phyloP scores from a whole-genome alignment of 2,113 vertebrate species.

The Gopherus flavomarginatus region DNA sequence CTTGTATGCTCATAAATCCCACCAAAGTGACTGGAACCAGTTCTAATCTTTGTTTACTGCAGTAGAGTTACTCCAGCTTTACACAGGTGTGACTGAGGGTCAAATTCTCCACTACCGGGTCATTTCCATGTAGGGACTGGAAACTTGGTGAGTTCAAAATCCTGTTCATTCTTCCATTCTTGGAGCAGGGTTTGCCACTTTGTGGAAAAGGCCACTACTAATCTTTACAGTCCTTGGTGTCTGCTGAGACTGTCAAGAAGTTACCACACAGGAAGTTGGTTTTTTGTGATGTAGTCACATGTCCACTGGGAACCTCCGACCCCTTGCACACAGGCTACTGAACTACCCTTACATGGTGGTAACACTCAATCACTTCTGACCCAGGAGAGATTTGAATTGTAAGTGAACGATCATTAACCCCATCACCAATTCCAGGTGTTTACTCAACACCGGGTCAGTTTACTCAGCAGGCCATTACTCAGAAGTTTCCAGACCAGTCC shows the following conservation, averaged over 20 bases:
- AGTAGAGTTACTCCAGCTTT: background rate
- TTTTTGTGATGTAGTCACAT: background rate
- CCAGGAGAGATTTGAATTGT: background rate
- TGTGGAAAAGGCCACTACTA: no score
- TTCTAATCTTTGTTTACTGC: background rate
- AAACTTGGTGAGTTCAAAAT: background rate
- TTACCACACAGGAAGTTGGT: background rate
- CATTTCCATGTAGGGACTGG: background rate
- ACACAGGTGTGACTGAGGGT: background rate
- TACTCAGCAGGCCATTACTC: background rate
- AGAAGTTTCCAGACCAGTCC: background rate
- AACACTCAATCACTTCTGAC: background rate
- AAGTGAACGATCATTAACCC: background rate
- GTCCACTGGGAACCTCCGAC: background rate
- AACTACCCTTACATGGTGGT: background rate
- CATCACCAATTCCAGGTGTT: background rate
- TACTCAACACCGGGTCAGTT: constrained; percentile 11
- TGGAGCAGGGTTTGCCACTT: background rate
- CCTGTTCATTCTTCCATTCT: background rate
- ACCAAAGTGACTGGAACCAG: background rate
- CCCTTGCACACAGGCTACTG: background rate
- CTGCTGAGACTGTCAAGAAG: background rate
- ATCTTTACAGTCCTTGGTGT: accelerated
- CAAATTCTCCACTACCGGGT: background rate
- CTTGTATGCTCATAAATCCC: background rate